Evolutionary conservation across 1,140 invertebrate genomes (phyloP).

Genomic region (Dinoponera quadriceps): DNA sequence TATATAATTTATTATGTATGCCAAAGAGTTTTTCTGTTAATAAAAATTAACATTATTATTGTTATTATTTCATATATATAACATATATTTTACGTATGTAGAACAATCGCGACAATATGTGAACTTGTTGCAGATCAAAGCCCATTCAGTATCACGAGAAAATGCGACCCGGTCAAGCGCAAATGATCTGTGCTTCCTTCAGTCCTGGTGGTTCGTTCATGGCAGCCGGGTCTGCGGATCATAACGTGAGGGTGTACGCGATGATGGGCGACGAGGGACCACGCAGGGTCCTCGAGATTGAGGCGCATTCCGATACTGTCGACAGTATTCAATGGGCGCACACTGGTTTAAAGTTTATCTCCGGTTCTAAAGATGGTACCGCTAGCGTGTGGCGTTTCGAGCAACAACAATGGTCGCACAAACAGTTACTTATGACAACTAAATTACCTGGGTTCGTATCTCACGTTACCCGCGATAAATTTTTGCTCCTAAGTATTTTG

Average conservation of each 20-base stretch:
- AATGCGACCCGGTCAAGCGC: conserved; percentile 96
- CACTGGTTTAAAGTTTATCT: conserved; percentile 93
- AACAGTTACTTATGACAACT: conserved; percentile 91
- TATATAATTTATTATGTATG: no score
- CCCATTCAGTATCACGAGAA: conserved; percentile 97
- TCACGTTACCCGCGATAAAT: not conserved
- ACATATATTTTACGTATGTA: conserved; percentile 24
- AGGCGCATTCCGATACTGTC: conserved; percentile 96
- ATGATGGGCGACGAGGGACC: conserved; percentile 92
- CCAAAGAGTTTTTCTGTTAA: no score
- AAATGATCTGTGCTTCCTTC: conserved; percentile 98
- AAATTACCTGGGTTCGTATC: conserved; percentile 87
- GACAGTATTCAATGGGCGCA: conserved; percentile 99
- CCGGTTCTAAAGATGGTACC: conserved; percentile 98
- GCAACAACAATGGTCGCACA: conserved; percentile 94
- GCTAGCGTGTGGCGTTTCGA: conserved; percentile 97
- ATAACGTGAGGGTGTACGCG: conserved; percentile 95
- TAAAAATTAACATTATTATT: not conserved
- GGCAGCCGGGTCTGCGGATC: conserved; percentile 97
- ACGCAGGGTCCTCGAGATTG: conserved; percentile 88
- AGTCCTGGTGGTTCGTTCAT: conserved; percentile 97
- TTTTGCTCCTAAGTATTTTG: not conserved
- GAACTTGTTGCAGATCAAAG: conserved; percentile 88
- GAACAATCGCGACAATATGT: not conserved
- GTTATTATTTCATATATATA: not conserved